phyloP scores from a whole-genome alignment of 2,888 invertebrate species.

The Agrotis clavis region DNA sequence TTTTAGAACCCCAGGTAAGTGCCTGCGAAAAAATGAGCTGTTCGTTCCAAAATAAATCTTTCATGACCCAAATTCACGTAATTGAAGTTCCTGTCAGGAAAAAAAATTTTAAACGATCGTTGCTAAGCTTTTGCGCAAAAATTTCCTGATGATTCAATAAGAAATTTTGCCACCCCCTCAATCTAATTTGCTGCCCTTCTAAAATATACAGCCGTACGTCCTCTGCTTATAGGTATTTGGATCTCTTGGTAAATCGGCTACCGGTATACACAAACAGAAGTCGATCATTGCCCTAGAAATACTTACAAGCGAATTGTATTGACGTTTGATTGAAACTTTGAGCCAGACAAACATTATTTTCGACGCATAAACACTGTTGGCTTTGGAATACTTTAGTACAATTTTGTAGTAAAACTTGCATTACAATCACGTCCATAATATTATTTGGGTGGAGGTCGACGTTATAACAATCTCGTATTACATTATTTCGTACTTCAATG shows the following conservation, averaged over 20 bases:
- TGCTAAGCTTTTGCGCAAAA: conserved; percentile 36
- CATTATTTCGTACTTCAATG: conserved; percentile 31
- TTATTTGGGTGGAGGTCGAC: conserved; percentile 56
- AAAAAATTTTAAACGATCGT: conserved; percentile 29
- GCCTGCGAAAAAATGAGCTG: background rate
- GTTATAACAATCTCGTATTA: conserved; percentile 35
- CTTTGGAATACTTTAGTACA: conserved; percentile 36
- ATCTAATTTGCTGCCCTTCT: conserved; percentile 50
- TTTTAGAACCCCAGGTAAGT: too few species aligned
- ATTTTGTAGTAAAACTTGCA: conserved; percentile 46
- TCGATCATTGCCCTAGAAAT: conserved; percentile 39
- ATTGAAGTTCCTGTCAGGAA: conserved; percentile 28
- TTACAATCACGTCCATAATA: conserved; percentile 48
- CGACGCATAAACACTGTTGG: conserved; percentile 3
- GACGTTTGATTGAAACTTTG: conserved; percentile 19
- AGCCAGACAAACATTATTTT: conserved; percentile 14
- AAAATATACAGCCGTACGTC: conserved; percentile 39
- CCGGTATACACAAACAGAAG: conserved; percentile 15
- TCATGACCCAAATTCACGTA: conserved; percentile 23
- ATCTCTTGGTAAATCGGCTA: conserved; percentile 26
- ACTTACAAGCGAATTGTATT: conserved; percentile 21
- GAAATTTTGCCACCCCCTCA: conserved; percentile 48
- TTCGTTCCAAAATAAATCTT: conserved; percentile 3
- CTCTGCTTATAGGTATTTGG: conserved; percentile 14
- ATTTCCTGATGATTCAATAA: conserved; percentile 52